A percentile compares a stretch with the other conserved stretches of the same genome.
Evolutionary conservation across 2,888 invertebrate genomes (phyloP).

Genomic region (Drepanosiphum platanoidis): DNA sequence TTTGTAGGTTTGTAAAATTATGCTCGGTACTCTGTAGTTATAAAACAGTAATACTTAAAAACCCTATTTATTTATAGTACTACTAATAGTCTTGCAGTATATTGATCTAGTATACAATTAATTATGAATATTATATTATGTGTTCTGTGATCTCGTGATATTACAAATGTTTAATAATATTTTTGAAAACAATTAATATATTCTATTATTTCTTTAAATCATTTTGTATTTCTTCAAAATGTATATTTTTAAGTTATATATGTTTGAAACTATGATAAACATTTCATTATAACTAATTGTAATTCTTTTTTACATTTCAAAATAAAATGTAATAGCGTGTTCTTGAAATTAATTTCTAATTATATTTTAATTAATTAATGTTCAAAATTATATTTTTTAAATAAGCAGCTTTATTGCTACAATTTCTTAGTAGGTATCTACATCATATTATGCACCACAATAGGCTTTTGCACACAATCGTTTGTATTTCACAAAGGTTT

Average conservation of each 20-base stretch:
- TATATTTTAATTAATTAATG: conserved; percentile 4
- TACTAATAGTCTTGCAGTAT: background rate
- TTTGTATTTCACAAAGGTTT: conserved; percentile 60
- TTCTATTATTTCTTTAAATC: background rate
- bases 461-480: conserved; percentile 61
- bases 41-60: background rate
- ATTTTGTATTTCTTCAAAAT: background rate
- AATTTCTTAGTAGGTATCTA: conserved; percentile 36
- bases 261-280: conserved; percentile 1
- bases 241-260: background rate
- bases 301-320: background rate
- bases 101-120: background rate
- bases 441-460: conserved; percentile 57
- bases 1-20: background rate
- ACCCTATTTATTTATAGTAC: background rate
- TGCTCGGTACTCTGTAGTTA: too few relatives aligned
- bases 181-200: background rate
- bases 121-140: background rate
- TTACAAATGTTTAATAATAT: background rate
- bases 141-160: background rate
- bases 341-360: background rate
- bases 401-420: conserved; percentile 55
- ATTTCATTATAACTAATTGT: conserved; percentile 4
- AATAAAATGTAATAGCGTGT: conserved; percentile 37
- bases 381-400: conserved; percentile 22